These are phyloP conservation scores for Ectemnius continuus DNA, from an alignment of 2,888 invertebrate species.

Conservation along the genomic window DNA sequence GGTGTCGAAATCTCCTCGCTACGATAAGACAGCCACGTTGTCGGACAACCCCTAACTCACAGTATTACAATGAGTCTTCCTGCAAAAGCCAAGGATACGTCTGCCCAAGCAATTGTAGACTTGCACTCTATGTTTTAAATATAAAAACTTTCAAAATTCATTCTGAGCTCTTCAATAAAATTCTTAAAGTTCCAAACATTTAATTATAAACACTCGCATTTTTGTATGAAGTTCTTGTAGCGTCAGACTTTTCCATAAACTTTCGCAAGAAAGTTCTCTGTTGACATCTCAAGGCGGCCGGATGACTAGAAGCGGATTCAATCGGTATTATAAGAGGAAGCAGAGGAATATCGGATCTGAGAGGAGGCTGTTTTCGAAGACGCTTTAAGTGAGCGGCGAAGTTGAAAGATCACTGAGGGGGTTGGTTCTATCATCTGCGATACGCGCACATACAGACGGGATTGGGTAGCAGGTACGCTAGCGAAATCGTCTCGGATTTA, in stretches of 20 bases:
- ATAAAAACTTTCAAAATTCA: no score
- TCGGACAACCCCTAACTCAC: constrained; percentile 73
- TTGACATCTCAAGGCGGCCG: background rate
- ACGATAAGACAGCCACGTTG: constrained; percentile 69
- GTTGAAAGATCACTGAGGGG: constrained; percentile 70
- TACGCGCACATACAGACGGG: constrained; percentile 38
- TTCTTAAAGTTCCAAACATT: background rate
- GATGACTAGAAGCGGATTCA: constrained; percentile 28
- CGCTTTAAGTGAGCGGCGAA: constrained; percentile 64
- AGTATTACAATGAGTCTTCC: constrained; percentile 59
- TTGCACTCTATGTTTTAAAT: background rate
- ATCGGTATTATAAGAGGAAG: constrained; percentile 14
- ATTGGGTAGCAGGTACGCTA: constrained; percentile 38
- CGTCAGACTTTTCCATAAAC: no score
- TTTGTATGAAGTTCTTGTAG: no score
- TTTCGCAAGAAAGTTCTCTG: no score
- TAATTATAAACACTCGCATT: background rate
- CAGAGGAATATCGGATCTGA: constrained; percentile 8
- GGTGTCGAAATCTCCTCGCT: constrained; percentile 68
- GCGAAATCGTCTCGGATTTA: constrained; percentile 72
- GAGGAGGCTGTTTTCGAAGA: constrained; percentile 64
- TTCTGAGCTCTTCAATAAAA: background rate
- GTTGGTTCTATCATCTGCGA: constrained; percentile 62
- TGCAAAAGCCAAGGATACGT: constrained; percentile 31
- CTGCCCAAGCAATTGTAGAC: constrained; percentile 15